Conservation (phyloP, 2,113 vertebrate genomes). For the Cynopterus brachyotis region DNA sequence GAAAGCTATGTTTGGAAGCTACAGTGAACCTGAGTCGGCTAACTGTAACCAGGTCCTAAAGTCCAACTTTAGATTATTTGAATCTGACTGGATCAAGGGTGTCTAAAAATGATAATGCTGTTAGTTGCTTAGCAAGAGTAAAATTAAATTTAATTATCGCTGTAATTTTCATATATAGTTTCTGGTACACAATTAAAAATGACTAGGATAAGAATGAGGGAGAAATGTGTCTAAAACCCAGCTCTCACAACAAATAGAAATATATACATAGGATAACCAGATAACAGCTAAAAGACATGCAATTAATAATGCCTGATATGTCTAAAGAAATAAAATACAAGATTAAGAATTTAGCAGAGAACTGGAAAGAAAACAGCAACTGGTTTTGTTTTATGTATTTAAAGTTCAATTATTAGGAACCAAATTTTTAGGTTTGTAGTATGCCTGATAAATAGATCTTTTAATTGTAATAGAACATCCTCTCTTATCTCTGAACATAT, state of each 20-base stretch:
- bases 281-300: not conserved
- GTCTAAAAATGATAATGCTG: not conserved
- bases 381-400: not conserved
- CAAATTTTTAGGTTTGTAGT: not conserved
- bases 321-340: not conserved
- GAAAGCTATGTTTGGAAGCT: not conserved
- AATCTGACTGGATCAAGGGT: not conserved
- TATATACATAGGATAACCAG: not conserved
- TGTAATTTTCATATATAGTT: not conserved
- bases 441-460: not conserved
- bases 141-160: not conserved
- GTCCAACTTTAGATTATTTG: not conserved
- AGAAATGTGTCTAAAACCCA: not conserved
- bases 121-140: not conserved
- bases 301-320: not conserved
- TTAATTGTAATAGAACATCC: not conserved
- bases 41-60: not conserved
- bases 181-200: not conserved
- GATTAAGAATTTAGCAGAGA: not conserved
- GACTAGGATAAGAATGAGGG: not conserved
- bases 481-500: not conserved
- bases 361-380: not conserved
- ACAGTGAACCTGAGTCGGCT: not conserved
- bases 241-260: not conserved
- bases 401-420: not conserved